Evolutionary conservation across 2,797 vertebrate genomes (phyloP), one percentile per base, ranked within the genome.

Genomic region (Sphenodon punctatus): DNA sequence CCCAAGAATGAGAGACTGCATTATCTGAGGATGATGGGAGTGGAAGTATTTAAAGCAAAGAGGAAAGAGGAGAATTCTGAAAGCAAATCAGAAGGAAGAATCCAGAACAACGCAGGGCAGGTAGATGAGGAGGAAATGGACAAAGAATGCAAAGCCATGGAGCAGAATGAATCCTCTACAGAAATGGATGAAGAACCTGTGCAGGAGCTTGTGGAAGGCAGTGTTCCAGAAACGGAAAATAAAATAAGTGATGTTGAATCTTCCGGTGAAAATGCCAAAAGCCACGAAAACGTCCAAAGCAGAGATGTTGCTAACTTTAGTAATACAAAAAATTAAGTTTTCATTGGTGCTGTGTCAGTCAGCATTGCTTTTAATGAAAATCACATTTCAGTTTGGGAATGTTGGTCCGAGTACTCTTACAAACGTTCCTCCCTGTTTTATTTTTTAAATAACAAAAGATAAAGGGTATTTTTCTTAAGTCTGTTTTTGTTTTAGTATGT

Each of bases 11-110:
- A 99, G 89, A 95, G 97, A 53, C 95, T 98, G 64, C 99, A 99
- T 92, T 99, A 99, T 91, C 96, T 99, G 63, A 96, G 98, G 76
- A 97, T 99, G 98, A 96, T 99, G 89, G 98, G 99, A 7, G 96
- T 99, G 71, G 98, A 99, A 91, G 96, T 98, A 56, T 96, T 96
- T 53, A 93, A 90, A 76, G 95, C 95, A 30, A 96, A 95, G 88
- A 95, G 85, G 73, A 94, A 93, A 85, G 95, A 93, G 12, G 93
- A 94, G 34, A 87, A 75, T 14, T 12, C 39, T 0, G 64, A 80
- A 82, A 78, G 60, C 17, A 72, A 66, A 59, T 38, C 67, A 0
- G 42, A 25, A 3, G 87, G 90, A 56, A 84, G 49, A 78, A 30
- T 14, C 13, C 22, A 63, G 1, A 46, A 34, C 1, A 16, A 58